Percentiles rank a stretch among this genome's conserved stretches.
Conservation (phyloP, 2,113 vertebrate species). For the Larimichthys polyactis region DNA sequence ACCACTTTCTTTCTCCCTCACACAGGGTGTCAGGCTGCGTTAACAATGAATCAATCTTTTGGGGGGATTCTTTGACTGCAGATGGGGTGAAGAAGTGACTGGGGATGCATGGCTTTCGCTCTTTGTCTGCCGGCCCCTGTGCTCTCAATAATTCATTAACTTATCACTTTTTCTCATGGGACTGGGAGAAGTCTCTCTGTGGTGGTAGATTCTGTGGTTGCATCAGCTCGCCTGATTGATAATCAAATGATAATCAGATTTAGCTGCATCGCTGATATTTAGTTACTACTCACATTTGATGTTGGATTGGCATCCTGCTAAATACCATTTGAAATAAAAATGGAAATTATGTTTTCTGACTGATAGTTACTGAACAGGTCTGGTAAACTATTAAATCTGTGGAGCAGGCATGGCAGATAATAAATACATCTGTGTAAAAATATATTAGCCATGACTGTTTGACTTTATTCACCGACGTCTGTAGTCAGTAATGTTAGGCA, state of each 20-base stretch:
- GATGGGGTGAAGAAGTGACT: conserved; percentile 84
- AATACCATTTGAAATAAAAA: neutral
- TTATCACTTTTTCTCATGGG: conserved; percentile 83
- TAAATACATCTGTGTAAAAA: neutral
- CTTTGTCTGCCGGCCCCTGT: conserved; percentile 80
- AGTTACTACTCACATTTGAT: neutral
- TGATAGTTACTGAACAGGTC: neutral
- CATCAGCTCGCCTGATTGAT: conserved; percentile 41
- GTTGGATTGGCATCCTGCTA: neutral
- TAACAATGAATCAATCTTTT: conserved; percentile 89
- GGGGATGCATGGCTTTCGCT: conserved; percentile 77
- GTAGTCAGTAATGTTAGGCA: neutral
- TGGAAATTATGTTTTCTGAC: neutral
- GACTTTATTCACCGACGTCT: neutral
- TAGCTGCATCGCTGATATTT: neutral
- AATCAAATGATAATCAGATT: conserved; percentile 12
- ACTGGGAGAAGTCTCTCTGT: conserved; percentile 50
- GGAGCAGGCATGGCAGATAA: neutral
- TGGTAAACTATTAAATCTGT: neutral
- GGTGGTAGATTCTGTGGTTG: conserved; percentile 46
- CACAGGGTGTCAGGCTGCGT: conserved; percentile 85
- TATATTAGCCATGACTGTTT: neutral
- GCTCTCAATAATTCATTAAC: conserved; percentile 86
- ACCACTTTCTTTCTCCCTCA: conserved; percentile 81
- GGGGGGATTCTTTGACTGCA: conserved; percentile 86